Evolutionary conservation across 2,113 vertebrate genomes (phyloP).

Genomic region (Chamaetylas fuelleborni): DNA sequence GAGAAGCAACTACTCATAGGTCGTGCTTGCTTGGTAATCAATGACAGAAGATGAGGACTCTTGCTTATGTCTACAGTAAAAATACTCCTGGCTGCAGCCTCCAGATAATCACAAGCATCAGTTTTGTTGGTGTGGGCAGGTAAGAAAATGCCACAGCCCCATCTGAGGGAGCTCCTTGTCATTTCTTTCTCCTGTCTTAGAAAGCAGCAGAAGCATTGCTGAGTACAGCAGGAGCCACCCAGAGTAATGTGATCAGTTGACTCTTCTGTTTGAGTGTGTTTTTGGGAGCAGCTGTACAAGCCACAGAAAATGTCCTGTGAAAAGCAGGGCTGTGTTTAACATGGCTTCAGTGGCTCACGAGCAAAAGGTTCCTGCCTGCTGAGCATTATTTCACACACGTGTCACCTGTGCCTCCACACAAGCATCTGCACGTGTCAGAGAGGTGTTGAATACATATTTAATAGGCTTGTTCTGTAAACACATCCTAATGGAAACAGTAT

Average conservation of each 20-base stretch:
- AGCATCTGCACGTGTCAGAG: background rate
- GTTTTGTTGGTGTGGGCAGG: background rate
- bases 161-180: background rate
- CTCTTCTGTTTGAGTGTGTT: background rate
- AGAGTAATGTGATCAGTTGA: background rate
- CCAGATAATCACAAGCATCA: background rate
- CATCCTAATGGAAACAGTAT: background rate
- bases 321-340: background rate
- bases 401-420: background rate
- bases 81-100: background rate
- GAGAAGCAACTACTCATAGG: background rate
- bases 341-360: background rate
- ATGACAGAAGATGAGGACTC: background rate
- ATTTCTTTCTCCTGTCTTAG: background rate
- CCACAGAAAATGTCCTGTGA: background rate
- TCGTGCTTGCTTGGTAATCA: fast-evolving
- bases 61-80: background rate
- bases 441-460: background rate
- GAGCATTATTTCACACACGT: background rate
- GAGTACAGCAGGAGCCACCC: background rate
- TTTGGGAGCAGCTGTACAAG: background rate
- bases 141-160: background rate
- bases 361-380: background rate
- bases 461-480: background rate
- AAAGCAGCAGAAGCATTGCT: background rate